phyloP scores from a whole-genome alignment of 2,797 vertebrate species.

The Nyctibius grandis region DNA sequence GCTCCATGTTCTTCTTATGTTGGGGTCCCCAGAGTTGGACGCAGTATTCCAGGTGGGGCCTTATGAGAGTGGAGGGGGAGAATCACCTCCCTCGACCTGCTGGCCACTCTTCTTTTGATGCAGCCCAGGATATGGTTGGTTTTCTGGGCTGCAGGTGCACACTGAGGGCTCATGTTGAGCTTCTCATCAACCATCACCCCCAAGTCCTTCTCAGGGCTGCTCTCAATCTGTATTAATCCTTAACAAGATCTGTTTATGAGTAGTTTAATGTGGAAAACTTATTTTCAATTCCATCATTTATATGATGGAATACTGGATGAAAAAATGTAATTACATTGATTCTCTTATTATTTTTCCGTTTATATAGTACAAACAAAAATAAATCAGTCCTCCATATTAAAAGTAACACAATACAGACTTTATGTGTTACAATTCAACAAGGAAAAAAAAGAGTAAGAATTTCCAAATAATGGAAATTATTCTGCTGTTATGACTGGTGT shows the following conservation, averaged over 20 bases:
- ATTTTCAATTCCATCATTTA: background rate
- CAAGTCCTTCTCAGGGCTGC: no score
- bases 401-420: background rate
- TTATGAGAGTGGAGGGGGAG: no score
- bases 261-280: background rate
- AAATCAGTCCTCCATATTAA: background rate
- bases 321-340: background rate
- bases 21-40: no score
- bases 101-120: no score
- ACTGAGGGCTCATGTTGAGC: no score
- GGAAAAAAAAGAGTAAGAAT: background rate
- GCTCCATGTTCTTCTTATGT: no score
- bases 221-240: no score
- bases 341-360: background rate
- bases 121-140: no score
- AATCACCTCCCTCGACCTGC: no score
- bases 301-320: background rate
- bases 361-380: background rate
- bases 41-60: no score
- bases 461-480: background rate
- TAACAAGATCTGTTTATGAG: background rate
- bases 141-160: no score
- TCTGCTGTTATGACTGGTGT: background rate
- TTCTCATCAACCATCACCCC: no score
- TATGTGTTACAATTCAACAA: background rate